These are phyloP conservation scores for Staurois parvus DNA, from an alignment of 2,797 vertebrate genomes.

Conservation along the genomic window DNA sequence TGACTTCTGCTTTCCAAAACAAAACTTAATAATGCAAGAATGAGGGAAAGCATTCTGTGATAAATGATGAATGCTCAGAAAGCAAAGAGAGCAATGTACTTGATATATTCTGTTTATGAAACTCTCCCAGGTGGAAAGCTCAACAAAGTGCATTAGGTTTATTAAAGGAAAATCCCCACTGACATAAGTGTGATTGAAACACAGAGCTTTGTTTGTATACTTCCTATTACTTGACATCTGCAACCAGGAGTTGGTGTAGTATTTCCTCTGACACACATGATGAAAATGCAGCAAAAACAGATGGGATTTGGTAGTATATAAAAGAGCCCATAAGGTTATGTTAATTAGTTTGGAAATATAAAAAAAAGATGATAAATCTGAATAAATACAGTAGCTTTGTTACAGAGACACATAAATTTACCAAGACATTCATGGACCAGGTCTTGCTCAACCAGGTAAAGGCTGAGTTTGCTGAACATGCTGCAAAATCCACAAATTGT, in stretches of 20 bases:
- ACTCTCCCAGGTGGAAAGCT: slow-evolving; percentile 22
- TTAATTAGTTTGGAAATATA: background rate
- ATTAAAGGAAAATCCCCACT: slow-evolving; percentile 35
- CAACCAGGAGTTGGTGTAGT: background rate
- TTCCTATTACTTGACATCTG: slow-evolving; percentile 21
- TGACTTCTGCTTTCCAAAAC: slow-evolving; percentile 22
- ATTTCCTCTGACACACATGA: background rate
- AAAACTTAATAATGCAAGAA: slow-evolving; percentile 46
- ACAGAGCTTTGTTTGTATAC: slow-evolving; percentile 7
- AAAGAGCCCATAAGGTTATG: background rate
- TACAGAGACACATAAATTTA: background rate
- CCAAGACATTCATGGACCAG: too few relatives aligned
- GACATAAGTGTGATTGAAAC: slow-evolving; percentile 29
- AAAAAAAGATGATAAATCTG: background rate
- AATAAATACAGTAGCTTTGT: background rate
- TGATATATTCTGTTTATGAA: slow-evolving; percentile 42
- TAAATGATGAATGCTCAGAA: slow-evolving; percentile 26
- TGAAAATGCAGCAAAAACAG: background rate
- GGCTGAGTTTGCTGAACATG: too few relatives aligned
- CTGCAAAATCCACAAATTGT: too few relatives aligned
- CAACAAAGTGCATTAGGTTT: slow-evolving; percentile 32
- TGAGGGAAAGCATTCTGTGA: slow-evolving; percentile 7
- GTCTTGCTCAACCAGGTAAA: too few relatives aligned
- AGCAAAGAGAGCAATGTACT: background rate
- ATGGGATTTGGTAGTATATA: background rate